Percentiles rank a stretch among this genome's conserved stretches.
phyloP scores from a whole-genome alignment of 2,888 invertebrate genomes.

The Cantharis nigra region DNA sequence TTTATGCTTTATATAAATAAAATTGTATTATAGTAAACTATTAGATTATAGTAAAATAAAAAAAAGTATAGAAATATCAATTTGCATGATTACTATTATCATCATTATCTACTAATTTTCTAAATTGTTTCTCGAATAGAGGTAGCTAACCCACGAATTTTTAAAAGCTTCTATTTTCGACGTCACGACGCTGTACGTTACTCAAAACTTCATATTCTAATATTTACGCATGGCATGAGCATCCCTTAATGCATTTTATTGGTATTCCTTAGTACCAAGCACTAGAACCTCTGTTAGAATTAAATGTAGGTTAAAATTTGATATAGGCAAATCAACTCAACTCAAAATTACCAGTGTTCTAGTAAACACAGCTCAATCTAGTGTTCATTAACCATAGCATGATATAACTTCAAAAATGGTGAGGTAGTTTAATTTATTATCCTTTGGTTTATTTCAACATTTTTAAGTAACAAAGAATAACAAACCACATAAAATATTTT shows the following conservation, averaged over 20 bases:
- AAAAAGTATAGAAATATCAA: not conserved
- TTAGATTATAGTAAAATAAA: not conserved
- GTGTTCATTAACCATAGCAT: not conserved
- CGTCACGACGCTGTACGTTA: not conserved
- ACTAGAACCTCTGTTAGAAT: slow-evolving; percentile 46
- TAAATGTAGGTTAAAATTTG: slow-evolving; percentile 33
- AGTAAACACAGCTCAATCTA: slow-evolving; percentile 7
- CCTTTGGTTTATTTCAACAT: not conserved
- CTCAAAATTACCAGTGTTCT: slow-evolving; percentile 19
- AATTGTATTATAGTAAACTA: too few species aligned
- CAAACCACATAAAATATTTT: not conserved
- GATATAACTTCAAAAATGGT: not conserved
- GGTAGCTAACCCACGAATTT: not conserved
- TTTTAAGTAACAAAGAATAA: not conserved
- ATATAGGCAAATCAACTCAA: slow-evolving; percentile 39
- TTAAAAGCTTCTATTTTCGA: not conserved
- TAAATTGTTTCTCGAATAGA: not conserved
- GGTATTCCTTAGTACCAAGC: slow-evolving; percentile 44
- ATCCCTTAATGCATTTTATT: slow-evolving; percentile 31
- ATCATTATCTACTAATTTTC: not conserved
- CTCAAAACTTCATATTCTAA: not conserved
- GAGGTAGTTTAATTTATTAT: not conserved
- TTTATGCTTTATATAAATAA: too few species aligned
- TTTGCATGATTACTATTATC: not conserved
- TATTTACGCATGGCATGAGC: slow-evolving; percentile 2